Percentiles rank a stretch among this genome's conserved stretches.
phyloP scores from a whole-genome alignment of 2,797 vertebrate species.

The Pteropus rufus region DNA sequence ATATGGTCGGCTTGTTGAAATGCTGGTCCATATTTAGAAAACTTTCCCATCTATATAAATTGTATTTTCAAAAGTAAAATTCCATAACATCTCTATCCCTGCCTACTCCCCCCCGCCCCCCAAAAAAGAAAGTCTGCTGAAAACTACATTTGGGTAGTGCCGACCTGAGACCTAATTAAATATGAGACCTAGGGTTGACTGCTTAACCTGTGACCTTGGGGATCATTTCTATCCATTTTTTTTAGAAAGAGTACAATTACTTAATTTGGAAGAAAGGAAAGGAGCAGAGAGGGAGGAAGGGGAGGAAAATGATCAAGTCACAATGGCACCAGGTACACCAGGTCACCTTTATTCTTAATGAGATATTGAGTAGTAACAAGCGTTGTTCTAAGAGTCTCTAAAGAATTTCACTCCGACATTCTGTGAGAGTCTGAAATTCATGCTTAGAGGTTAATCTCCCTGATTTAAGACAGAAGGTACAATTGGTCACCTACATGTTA shows the following conservation, averaged over 20 bases:
- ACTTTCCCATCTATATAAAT: background rate
- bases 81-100: fast-evolving
- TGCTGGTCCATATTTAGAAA: background rate
- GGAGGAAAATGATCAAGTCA: background rate
- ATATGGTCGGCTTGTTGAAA: background rate
- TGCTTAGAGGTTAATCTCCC: background rate
- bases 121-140: background rate
- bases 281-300: background rate
- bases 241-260: background rate
- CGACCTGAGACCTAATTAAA: background rate
- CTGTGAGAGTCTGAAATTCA: background rate
- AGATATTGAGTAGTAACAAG: background rate
- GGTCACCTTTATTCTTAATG: background rate
- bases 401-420: background rate
- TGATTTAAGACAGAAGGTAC: background rate
- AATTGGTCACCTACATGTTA: background rate
- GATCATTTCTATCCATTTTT: background rate
- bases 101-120: too few relatives aligned
- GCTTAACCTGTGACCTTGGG: background rate
- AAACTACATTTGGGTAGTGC: background rate
- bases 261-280: background rate
- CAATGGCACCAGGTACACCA: background rate
- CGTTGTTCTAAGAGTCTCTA: background rate
- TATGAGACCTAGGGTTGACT: background rate
- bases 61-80: background rate